Evolutionary conservation across 2,797 vertebrate genomes (phyloP).

Genomic region (Sphenodon punctatus): DNA sequence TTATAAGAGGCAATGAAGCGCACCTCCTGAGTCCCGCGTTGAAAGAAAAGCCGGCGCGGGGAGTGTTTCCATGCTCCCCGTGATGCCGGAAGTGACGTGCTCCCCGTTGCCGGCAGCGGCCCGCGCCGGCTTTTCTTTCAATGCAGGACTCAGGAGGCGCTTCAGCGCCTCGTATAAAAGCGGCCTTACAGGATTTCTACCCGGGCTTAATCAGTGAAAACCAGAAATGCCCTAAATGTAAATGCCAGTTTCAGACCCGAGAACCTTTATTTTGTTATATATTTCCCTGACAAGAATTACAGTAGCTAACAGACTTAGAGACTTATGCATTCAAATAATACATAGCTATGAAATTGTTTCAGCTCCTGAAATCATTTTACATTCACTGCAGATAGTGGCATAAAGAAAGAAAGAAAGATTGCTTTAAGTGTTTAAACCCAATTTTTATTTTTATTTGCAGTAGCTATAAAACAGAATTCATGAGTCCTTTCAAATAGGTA

Average conservation of each 20-base stretch:
- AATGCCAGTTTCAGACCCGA: not conserved
- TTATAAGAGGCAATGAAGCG: no score
- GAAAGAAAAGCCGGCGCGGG: no score
- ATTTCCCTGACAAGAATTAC: not conserved
- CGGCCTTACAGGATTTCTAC: no score
- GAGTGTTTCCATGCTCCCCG: no score
- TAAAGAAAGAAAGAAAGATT: not conserved
- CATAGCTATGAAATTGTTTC: not conserved
- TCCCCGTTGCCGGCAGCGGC: no score
- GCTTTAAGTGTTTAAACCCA: not conserved
- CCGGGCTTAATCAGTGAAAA: not conserved
- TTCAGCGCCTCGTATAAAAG: no score
- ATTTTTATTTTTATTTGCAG: slow-evolving; percentile 8
- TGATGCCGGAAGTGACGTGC: no score
- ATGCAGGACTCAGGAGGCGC: no score
- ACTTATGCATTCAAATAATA: not conserved
- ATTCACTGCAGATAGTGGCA: not conserved
- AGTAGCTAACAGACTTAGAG: not conserved
- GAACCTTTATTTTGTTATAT: not conserved
- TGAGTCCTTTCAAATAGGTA: slow-evolving; percentile 2
- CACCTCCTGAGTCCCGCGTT: no score
- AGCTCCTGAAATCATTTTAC: slow-evolving; percentile 5
- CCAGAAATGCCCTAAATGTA: not conserved
- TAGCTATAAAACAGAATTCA: not conserved
- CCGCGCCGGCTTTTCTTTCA: no score